phyloP scores from a whole-genome alignment of 2,797 vertebrate species.

The Arctocebus calabarensis region DNA sequence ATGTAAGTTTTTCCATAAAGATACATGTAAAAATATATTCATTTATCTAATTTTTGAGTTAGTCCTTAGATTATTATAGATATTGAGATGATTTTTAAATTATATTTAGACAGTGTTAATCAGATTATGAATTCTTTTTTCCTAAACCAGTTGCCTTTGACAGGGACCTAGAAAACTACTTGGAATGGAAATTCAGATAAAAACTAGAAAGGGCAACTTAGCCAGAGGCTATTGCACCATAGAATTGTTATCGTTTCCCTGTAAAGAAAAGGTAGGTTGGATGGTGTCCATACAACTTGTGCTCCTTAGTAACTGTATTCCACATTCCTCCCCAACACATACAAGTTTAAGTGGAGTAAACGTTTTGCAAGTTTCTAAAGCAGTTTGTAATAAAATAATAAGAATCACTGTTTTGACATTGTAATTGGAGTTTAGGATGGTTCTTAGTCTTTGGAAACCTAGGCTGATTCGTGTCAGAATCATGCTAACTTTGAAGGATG shows the following conservation, averaged over 20 bases:
- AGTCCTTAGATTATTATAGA: neutral
- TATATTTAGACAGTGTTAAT: slow-evolving; percentile 18
- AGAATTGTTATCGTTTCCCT: neutral
- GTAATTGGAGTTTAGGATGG: neutral
- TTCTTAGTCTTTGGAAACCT: neutral
- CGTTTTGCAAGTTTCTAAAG: neutral
- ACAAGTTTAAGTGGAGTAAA: neutral
- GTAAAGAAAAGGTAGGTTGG: neutral
- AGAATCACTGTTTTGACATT: neutral
- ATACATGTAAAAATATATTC: neutral
- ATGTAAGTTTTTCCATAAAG: neutral
- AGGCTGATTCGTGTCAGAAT: neutral
- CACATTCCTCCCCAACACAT: neutral
- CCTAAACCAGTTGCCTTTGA: neutral
- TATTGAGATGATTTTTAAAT: neutral
- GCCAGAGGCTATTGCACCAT: neutral
- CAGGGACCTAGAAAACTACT: neutral
- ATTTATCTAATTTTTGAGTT: neutral
- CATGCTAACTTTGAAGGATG: neutral
- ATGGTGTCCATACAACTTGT: neutral
- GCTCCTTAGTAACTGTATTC: neutral
- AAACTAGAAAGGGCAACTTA: neutral
- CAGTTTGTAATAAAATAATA: neutral
- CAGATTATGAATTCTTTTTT: neutral
- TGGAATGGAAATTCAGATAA: slow-evolving; percentile 31